phyloP scores from a whole-genome alignment of 2,113 vertebrate genomes.

The Grus americana region DNA sequence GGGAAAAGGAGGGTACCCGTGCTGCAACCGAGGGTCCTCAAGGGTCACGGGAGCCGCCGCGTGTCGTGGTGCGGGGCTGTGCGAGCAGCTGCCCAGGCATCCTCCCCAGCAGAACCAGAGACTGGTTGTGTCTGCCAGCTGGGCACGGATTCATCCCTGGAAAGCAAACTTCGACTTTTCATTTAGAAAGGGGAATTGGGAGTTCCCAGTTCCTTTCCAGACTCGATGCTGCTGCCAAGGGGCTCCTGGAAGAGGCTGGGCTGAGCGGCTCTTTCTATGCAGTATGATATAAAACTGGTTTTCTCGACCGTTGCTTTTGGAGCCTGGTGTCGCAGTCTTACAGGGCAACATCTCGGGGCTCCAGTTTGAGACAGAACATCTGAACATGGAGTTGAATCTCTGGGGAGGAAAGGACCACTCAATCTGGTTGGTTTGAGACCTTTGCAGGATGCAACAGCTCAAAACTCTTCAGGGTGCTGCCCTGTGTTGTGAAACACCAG shows the following conservation, averaged over 20 bases:
- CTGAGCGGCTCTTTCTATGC: rapidly evolving
- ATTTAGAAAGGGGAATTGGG: rapidly evolving
- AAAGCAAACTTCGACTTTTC: not conserved
- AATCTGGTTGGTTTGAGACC: not conserved
- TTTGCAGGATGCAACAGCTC: not conserved
- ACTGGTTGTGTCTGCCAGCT: not conserved
- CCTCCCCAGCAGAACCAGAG: not conserved
- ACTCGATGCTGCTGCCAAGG: not conserved
- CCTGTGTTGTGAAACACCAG: not conserved
- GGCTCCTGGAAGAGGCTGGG: not conserved
- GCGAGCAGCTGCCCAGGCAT: not conserved
- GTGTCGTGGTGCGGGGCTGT: rapidly evolving
- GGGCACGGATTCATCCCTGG: not conserved
- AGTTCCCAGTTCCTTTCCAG: not conserved
- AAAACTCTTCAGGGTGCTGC: not conserved
- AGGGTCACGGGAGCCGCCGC: rapidly evolving
- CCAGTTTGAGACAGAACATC: too few species aligned
- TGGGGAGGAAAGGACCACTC: rapidly evolving
- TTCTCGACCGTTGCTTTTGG: not conserved
- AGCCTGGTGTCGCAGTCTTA: not conserved
- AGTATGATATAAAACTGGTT: not conserved
- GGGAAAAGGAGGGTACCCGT: rapidly evolving
- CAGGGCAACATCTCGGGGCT: rapidly evolving
- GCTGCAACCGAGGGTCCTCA: not conserved
- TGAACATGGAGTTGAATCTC: not conserved